Evolutionary conservation across 2,113 vertebrate species (phyloP).

Genomic region (Lates calcarifer): DNA sequence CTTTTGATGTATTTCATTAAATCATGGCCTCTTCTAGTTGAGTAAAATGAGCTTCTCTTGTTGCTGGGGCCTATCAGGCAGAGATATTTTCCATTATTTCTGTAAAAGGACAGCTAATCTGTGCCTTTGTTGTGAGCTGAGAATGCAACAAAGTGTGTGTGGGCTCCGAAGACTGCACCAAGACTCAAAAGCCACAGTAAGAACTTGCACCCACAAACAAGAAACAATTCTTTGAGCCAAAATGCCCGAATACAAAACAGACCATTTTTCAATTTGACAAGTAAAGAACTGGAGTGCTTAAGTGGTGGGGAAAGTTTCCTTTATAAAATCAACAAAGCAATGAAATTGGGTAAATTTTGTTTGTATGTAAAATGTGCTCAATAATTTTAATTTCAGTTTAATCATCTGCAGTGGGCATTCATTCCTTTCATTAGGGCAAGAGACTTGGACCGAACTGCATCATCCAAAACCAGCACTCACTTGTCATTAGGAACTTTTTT

Average conservation of each 20-base stretch:
- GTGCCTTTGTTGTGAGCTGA: conserved; percentile 6
- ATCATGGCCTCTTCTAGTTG: neutral
- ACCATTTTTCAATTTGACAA: neutral
- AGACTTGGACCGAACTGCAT: neutral
- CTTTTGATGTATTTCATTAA: conserved; percentile 21
- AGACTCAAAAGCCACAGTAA: conserved; percentile 9
- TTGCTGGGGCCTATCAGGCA: neutral
- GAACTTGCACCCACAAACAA: conserved; percentile 12
- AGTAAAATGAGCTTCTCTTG: neutral
- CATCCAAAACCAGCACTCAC: neutral
- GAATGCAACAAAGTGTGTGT: conserved; percentile 8
- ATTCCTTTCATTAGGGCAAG: neutral
- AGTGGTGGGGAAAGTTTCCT: neutral
- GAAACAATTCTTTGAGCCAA: neutral
- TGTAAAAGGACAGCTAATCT: conserved; percentile 15
- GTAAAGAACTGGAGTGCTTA: neutral
- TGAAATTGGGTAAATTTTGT: neutral
- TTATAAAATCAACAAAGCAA: conserved; percentile 2
- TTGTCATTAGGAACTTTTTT: neutral
- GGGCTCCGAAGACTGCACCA: neutral
- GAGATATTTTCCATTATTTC: neutral
- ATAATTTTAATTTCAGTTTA: conserved; percentile 1
- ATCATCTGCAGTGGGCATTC: neutral
- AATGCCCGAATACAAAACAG: conserved; percentile 27
- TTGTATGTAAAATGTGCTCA: neutral